phyloP scores from a whole-genome alignment of 2,888 invertebrate species.

The Sesamia inferens region DNA sequence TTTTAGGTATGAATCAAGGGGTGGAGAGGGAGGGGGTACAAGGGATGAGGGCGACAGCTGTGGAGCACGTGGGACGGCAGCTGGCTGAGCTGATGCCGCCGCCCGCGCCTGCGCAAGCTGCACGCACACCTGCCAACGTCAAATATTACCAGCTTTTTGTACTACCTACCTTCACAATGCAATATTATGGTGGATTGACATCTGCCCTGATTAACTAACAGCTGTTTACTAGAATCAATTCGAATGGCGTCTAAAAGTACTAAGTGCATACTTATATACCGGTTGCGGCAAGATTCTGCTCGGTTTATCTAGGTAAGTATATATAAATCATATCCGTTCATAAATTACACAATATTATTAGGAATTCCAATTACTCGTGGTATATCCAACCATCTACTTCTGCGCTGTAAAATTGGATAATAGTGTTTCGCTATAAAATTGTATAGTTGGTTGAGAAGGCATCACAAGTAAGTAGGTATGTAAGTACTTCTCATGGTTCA shows the following conservation, averaged over 20 bases:
- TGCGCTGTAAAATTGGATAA: not conserved
- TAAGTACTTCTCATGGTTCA: not conserved
- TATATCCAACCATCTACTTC: not conserved
- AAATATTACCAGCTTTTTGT: slow-evolving; percentile 76
- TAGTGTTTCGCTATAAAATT: not conserved
- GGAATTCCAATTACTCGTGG: not conserved
- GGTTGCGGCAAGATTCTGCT: not conserved
- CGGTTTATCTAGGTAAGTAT: not conserved
- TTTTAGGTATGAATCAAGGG: slow-evolving; percentile 63
- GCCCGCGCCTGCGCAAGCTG: slow-evolving; percentile 82
- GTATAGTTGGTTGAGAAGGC: not conserved
- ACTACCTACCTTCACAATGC: slow-evolving; percentile 69
- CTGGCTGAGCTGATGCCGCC: slow-evolving; percentile 70
- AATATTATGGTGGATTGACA: slow-evolving; percentile 52
- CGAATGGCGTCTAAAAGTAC: not conserved
- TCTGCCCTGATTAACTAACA: slow-evolving; percentile 59
- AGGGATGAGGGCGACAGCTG: slow-evolving; percentile 84
- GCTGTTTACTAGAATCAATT: slow-evolving; percentile 9
- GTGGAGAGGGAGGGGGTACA: slow-evolving; percentile 62
- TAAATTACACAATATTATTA: slow-evolving; percentile 10
- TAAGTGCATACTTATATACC: not conserved
- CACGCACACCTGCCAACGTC: slow-evolving; percentile 81
- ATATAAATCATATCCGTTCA: not conserved
- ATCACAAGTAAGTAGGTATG: too few relatives aligned
- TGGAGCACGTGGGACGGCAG: slow-evolving; percentile 86